Percentiles rank a stretch among this genome's conserved stretches.
phyloP scores from a whole-genome alignment of 2,113 vertebrate species.

The Zeus faber region DNA sequence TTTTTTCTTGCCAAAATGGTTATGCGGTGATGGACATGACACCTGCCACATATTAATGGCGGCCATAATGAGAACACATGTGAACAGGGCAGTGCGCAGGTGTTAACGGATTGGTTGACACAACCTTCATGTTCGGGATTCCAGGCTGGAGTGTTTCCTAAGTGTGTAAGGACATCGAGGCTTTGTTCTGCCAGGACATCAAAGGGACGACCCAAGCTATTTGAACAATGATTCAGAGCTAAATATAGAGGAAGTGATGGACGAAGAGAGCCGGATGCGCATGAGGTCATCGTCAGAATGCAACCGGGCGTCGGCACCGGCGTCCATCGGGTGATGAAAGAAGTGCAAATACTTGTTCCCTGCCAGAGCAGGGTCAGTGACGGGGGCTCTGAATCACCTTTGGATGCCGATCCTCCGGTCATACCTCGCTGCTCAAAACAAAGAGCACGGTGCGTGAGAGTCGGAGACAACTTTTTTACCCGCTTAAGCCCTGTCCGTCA shows the following conservation, averaged over 20 bases:
- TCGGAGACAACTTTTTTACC: conserved; percentile 15
- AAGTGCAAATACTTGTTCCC: conserved; percentile 55
- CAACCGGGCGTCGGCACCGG: conserved; percentile 39
- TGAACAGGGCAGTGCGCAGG: conserved; percentile 41
- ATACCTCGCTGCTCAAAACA: conserved; percentile 27
- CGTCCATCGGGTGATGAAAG: conserved; percentile 67
- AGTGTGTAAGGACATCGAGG: conserved; percentile 64
- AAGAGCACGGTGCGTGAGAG: conserved; percentile 7
- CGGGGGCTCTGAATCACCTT: conserved; percentile 44
- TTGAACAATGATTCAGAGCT: conserved; percentile 68
- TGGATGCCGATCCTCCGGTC: conserved; percentile 17
- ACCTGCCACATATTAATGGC: conserved; percentile 18
- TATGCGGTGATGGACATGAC: no score
- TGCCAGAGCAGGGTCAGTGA: conserved; percentile 32
- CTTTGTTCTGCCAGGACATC: conserved; percentile 74
- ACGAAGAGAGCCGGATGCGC: conserved; percentile 59
- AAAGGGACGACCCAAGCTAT: conserved; percentile 66
- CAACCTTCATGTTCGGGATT: conserved; percentile 68
- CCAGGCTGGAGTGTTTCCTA: conserved; percentile 63
- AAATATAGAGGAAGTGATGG: conserved; percentile 76
- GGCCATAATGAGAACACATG: conserved; percentile 37
- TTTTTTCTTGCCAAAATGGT: no score
- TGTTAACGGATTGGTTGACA: conserved; percentile 72
- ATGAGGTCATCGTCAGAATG: conserved; percentile 70
- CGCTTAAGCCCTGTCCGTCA: conserved; percentile 39